Evolutionary conservation across 2,113 vertebrate species (phyloP), one percentile per base, ranked within the genome.

Genomic region (Peromyscus californicus): DNA sequence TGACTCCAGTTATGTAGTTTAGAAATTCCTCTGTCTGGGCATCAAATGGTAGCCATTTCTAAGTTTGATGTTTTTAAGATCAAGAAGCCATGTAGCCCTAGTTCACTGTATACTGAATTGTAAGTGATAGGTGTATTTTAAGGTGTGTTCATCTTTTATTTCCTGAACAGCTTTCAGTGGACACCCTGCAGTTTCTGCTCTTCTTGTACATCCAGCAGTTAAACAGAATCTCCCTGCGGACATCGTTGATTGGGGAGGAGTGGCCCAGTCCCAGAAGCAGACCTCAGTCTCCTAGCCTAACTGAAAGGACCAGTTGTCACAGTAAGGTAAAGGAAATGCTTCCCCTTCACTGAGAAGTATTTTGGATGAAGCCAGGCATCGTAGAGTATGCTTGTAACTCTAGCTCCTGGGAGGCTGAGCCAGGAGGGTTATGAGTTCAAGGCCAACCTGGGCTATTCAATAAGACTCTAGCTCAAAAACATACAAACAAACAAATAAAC

Each of bases 151-250:
- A 70, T 97, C 67, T 92, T 96, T 70, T 96, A 7, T 91, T 96
- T 94, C 85, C 12, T 92, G 75, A 31, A 7, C 96, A 99, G 99
- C 97, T 99, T 89, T 99, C 99, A 17, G 99, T 99, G 96, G 99
- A 99, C 96, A 99, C 99, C 0, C 98, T 99, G 97, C 99, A 99
- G 98, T 99, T 99, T 98, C 98, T 99, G 96, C 99, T 99, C 36
- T 99, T 99, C 98, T 99, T 99, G 7, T 99, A 99, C 96, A 97
- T 99, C 82, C 99, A 99, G 97, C 99, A 99, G 98, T 96, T 99
- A 69, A 99, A 99, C 98, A 99, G 98, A 0, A 98, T 99, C 36
- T 99, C 99, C 36, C 98, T 99, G 89, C 99, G 99, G 19, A 99
- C 98, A 17, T 99, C 99, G 45, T 98, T 99, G 97, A 99, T 99